Base-by-base conservation (phyloP, 1,140 invertebrate genomes). In the Cylas formicarius region DNA sequence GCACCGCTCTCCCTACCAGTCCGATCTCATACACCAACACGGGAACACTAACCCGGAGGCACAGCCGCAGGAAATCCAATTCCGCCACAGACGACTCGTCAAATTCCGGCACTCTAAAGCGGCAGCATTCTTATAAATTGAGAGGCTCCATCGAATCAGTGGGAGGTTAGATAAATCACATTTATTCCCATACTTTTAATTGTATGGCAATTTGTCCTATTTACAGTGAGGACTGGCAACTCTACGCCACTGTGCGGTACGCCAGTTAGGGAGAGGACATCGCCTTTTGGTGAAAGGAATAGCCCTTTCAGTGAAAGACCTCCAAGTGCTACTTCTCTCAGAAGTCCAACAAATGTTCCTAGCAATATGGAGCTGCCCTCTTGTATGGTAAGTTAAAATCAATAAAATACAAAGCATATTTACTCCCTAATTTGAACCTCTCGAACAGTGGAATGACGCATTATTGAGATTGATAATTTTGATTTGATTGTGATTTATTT, bases 101-200 rank as follows among this genome's bases (percentile, higher is more conserved):
- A n/a, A 72, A 69, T 29, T 71, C 70, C 0, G 72, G 72, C 2
- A 76, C 74, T 0, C 43, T 76, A 10, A 75, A 75, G 39, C 60
- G 73, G 53, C 71, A 74, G 38, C 72, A 74, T 33, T 63, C 63
- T 9, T 62, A 60, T 43, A 56, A 58, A 39, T 18, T 49, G 2
- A 45, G 60, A 9, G 62, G 63, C 13, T 66, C 63, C 4, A 38
- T 63, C n/a, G 63, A 66, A 37, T 65, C 62, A 4, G 62, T 65
- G 58, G 55, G 58, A 14, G 51, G 48, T n/a, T n/a, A n/a, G n/a
- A n/a, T n/a, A n/a, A n/a, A n/a, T n/a, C n/a, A n/a, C n/a, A n/a
- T n/a, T n/a, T n/a, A n/a, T n/a, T n/a, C n/a, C n/a, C n/a, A n/a
- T n/a, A n/a, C n/a, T n/a, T n/a, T n/a, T n/a, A n/a, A n/a, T n/a